Evolutionary conservation across 2,888 invertebrate genomes (phyloP).

Genomic region (Macrophya alboannulata): DNA sequence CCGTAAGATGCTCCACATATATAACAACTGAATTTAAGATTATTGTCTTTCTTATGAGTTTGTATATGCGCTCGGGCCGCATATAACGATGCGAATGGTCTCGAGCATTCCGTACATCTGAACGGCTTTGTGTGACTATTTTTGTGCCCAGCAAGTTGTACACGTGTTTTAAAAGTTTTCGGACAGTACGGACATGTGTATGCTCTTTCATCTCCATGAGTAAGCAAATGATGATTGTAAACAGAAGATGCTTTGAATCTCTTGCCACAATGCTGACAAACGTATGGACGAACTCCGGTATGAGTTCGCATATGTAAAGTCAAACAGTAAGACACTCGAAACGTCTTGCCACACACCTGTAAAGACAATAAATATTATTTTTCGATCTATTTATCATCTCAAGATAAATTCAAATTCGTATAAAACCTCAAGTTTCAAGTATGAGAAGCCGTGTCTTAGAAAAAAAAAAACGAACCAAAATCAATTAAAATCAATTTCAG

Average conservation of each 20-base stretch:
- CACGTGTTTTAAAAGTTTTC: constrained; percentile 91
- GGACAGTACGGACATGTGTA: constrained; percentile 90
- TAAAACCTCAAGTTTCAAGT: neutral
- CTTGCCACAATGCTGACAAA: constrained; percentile 87
- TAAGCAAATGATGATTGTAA: constrained; percentile 89
- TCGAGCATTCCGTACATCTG: constrained; percentile 87
- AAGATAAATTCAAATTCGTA: neutral
- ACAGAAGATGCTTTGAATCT: constrained; percentile 91
- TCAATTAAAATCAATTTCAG: constrained; percentile 20
- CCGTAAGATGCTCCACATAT: constrained; percentile 91
- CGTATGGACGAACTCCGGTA: constrained; percentile 89
- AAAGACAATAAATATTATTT: neutral
- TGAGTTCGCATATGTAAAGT: constrained; percentile 91
- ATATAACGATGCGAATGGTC: constrained; percentile 90
- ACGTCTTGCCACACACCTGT: constrained; percentile 89
- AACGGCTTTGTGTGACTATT: constrained; percentile 92
- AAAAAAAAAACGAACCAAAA: constrained; percentile 12
- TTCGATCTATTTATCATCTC: constrained; percentile 9
- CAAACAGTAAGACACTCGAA: constrained; percentile 90
- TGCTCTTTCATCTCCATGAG: constrained; percentile 88
- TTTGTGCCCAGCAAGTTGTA: constrained; percentile 90
- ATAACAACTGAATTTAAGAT: constrained; percentile 86
- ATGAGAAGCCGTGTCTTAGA: neutral
- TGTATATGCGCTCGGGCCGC: constrained; percentile 90
- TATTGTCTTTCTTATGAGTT: constrained; percentile 87